phyloP scores from a whole-genome alignment of 2,113 vertebrate species.

The Rhagologus leucostigma region DNA sequence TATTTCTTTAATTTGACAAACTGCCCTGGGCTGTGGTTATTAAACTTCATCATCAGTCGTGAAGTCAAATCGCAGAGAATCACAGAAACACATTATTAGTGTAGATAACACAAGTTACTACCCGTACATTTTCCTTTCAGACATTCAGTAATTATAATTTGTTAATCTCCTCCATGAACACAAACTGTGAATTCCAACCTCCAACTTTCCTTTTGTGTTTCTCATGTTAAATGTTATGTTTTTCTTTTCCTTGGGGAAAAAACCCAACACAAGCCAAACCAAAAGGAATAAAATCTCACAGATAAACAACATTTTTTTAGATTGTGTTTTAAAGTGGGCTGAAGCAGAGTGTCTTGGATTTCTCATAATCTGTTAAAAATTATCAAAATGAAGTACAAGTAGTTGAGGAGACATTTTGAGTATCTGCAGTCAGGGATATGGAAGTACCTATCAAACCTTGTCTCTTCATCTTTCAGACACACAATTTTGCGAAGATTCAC shows the following conservation, averaged over 20 bases:
- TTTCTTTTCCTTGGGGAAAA: no score
- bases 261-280: accelerated
- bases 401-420: background rate
- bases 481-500: background rate
- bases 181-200: background rate
- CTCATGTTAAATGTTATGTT: background rate
- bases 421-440: background rate
- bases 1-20: background rate
- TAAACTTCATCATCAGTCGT: background rate
- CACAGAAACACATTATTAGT: background rate
- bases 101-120: background rate
- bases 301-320: background rate
- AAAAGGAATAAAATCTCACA: background rate
- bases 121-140: background rate
- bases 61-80: background rate
- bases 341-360: background rate
- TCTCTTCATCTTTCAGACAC: background rate
- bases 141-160: background rate
- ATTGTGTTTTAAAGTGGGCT: background rate
- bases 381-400: background rate
- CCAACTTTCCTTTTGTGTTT: background rate
- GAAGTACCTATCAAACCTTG: background rate
- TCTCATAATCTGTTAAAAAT: background rate
- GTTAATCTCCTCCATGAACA: background rate
- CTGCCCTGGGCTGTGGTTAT: background rate